These are phyloP conservation scores for Beaufortia kweichowensis DNA, from an alignment of 2,113 vertebrate genomes.

Conservation along the genomic window DNA sequence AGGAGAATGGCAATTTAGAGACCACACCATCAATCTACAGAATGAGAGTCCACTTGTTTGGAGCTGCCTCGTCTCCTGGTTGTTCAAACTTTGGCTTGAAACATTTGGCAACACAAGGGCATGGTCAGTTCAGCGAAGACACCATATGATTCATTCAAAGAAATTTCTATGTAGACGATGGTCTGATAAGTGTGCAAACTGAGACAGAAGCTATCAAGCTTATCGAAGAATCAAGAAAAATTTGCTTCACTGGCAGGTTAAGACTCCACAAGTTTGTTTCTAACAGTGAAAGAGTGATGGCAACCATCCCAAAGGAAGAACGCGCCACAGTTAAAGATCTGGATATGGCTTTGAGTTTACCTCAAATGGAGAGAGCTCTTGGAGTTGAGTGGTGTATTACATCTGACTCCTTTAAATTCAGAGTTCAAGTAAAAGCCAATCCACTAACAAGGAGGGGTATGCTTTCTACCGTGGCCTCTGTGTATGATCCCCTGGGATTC, in stretches of 20 bases:
- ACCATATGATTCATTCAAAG: no score
- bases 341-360: conserved; percentile 38
- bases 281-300: conserved; percentile 19
- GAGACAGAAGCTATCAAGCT: no score
- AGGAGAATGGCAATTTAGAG: conserved; percentile 6
- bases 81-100: conserved; percentile 25
- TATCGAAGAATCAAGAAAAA: conserved; percentile 12
- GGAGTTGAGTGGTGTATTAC: conserved; percentile 8
- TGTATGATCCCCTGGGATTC: conserved; percentile 35
- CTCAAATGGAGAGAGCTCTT: conserved; percentile 40
- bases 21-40: conserved; percentile 21
- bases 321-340: conserved; percentile 19
- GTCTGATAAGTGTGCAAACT: no score
- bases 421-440: conserved; percentile 20
- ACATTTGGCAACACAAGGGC: conserved; percentile 7
- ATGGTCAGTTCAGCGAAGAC: background rate
- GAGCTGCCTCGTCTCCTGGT: conserved; percentile 30
- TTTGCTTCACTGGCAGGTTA: conserved; percentile 9
- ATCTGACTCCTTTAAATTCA: background rate
- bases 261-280: conserved; percentile 45
- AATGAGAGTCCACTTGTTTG: conserved; percentile 43
- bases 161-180: no score
- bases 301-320: conserved; percentile 48
- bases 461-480: conserved; percentile 4
- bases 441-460: conserved; percentile 11